Percentiles rank a stretch among this genome's conserved stretches.
Evolutionary conservation across 2,113 vertebrate species (phyloP).

Genomic region (Nannobrachium achirus): DNA sequence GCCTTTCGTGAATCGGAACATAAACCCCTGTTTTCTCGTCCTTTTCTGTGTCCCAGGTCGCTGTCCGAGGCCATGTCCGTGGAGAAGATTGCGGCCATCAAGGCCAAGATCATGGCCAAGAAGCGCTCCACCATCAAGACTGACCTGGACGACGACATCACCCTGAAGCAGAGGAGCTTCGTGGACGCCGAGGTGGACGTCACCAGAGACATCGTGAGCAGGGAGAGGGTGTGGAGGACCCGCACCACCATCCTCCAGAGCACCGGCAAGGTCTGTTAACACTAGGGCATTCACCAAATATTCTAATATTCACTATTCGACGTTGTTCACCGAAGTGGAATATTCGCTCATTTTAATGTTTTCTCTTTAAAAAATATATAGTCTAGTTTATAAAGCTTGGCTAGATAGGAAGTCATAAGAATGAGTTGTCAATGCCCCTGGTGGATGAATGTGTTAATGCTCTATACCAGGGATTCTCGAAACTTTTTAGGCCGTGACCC

Average conservation of each 20-base stretch:
- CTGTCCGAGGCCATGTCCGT: constrained; percentile 99
- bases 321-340: too few relatives aligned
- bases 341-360: too few relatives aligned
- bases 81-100: constrained; percentile 99
- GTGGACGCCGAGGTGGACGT: constrained; percentile 98
- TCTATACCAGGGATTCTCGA: too few relatives aligned
- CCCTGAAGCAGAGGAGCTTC: constrained; percentile 97
- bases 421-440: too few relatives aligned
- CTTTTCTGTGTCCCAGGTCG: constrained; percentile 79
- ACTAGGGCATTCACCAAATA: background rate
- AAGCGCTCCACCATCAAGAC: constrained; percentile 99
- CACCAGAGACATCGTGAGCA: constrained; percentile 97
- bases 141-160: constrained; percentile 96
- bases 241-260: constrained; percentile 98
- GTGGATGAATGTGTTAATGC: too few relatives aligned
- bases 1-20: too few relatives aligned
- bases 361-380: too few relatives aligned
- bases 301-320: too few relatives aligned
- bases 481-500: too few relatives aligned
- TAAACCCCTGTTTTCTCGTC: background rate
- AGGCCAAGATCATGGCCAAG: constrained; percentile 99
- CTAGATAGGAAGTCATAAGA: too few relatives aligned
- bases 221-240: constrained; percentile 96
- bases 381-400: too few relatives aligned
- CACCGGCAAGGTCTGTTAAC: constrained; percentile 89